phyloP scores from a whole-genome alignment of 2,888 invertebrate genomes.

The Anticlea derivata region DNA sequence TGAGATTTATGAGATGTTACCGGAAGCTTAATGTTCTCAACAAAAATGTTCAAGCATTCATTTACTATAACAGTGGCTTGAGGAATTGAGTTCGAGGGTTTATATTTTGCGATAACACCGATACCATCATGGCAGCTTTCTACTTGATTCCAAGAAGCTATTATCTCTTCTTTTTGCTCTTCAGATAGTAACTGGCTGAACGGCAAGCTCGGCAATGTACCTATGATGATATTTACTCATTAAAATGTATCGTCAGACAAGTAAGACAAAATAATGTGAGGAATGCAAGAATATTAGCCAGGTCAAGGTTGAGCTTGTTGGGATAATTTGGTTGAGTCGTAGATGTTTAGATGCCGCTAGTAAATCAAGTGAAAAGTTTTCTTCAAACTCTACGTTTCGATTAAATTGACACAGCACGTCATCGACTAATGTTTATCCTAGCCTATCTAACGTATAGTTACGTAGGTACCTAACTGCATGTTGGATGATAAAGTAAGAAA shows the following conservation, averaged over 20 bases:
- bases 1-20: conserved; percentile 22
- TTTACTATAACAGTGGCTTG: conserved; percentile 31
- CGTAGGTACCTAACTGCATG: not conserved
- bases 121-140: conserved; percentile 18
- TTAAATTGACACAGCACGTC: no score
- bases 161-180: conserved; percentile 48
- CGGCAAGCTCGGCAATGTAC: conserved; percentile 62
- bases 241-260: conserved; percentile 19
- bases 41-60: conserved; percentile 34
- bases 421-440: no score
- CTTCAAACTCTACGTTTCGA: no score
- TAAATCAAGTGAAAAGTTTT: no score
- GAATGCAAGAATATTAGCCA: no score
- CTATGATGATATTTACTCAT: conserved; percentile 61
- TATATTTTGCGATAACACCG: not conserved
- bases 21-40: conserved; percentile 32
- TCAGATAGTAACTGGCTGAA: conserved; percentile 55
- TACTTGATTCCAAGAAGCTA: conserved; percentile 33
- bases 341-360: no score
- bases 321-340: no score
- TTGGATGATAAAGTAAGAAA: conserved; percentile 3
- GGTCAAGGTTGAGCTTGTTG: no score
- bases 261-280: not conserved
- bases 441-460: no score
- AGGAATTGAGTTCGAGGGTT: conserved; percentile 1